These are phyloP conservation scores for Halictus ligatus DNA, from an alignment of 2,888 invertebrate genomes.

Conservation along the genomic window DNA sequence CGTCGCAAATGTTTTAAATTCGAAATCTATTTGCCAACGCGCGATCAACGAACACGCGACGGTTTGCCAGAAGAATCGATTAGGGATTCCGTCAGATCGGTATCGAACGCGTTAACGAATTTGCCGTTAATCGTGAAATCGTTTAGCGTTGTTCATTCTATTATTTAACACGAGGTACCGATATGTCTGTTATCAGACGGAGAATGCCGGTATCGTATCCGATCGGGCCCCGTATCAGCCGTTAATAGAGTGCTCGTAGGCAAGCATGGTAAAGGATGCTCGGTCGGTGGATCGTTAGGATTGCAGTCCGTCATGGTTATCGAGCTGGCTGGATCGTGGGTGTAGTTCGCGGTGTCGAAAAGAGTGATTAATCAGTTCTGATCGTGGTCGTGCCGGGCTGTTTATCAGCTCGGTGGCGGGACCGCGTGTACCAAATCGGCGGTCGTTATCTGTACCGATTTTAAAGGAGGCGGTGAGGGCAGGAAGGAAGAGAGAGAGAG, in stretches of 20 bases:
- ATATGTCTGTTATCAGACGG: neutral
- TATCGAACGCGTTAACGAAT: neutral
- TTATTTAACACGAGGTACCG: neutral
- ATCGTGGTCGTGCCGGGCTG: neutral
- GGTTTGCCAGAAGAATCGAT: neutral
- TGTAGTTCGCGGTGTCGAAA: constrained; percentile 3
- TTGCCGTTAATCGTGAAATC: neutral
- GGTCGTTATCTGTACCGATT: constrained; percentile 14
- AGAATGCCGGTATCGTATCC: neutral
- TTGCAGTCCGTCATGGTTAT: neutral
- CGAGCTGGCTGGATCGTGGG: neutral
- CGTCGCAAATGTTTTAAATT: neutral
- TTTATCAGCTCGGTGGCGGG: constrained; percentile 21
- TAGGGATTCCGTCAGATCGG: neutral
- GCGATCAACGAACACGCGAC: neutral
- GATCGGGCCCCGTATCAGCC: neutral
- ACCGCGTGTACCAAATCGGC: neutral
- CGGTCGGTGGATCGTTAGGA: constrained; percentile 7
- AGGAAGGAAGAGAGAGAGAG: neutral
- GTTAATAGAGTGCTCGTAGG: neutral
- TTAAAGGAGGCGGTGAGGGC: neutral
- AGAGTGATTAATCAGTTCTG: constrained; percentile 6
- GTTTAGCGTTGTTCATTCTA: neutral
- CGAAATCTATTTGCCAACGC: neutral
- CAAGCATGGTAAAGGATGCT: neutral